Percentiles rank a stretch among this genome's conserved stretches.
Evolutionary conservation across 2,888 invertebrate genomes (phyloP).

Genomic region (Tenthredo amoena): DNA sequence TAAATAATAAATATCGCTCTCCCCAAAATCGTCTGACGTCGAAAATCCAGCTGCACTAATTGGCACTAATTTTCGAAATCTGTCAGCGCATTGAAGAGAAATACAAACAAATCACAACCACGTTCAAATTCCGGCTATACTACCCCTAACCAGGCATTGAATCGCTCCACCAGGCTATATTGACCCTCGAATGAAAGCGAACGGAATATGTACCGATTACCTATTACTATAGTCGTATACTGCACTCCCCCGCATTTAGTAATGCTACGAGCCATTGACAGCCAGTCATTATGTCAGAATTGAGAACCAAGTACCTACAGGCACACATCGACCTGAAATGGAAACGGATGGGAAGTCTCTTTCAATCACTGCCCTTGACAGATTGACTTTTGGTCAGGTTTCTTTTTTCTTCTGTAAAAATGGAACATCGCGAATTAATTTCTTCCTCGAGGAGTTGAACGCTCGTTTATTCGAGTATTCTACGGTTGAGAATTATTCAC

Average conservation of each 20-base stretch:
- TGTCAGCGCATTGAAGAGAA: slow-evolving; percentile 65
- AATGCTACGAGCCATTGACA: slow-evolving; percentile 36
- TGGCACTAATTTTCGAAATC: slow-evolving; percentile 74
- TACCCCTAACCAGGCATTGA: slow-evolving; percentile 40
- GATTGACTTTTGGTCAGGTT: not conserved
- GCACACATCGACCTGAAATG: not conserved
- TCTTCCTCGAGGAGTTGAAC: not conserved
- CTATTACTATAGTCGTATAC: slow-evolving; percentile 21
- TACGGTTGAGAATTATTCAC: not conserved
- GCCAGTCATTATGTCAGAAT: slow-evolving; percentile 49
- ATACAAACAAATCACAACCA: slow-evolving; percentile 71
- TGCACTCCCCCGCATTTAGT: slow-evolving; percentile 36
- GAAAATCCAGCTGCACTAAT: slow-evolving; percentile 64
- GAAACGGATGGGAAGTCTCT: slow-evolving; percentile 16
- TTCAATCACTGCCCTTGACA: not conserved
- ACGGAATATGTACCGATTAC: slow-evolving; percentile 35
- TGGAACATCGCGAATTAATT: not conserved
- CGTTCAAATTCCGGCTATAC: not conserved
- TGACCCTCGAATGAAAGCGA: slow-evolving; percentile 46
- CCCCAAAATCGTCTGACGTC: not conserved
- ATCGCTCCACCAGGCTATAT: slow-evolving; percentile 28
- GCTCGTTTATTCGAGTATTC: too few relatives aligned
- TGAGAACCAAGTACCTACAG: slow-evolving; percentile 22
- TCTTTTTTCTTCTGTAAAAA: not conserved
- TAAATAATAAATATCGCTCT: not conserved